phyloP scores from a whole-genome alignment of 2,888 invertebrate genomes.

The Euphydryas editha region DNA sequence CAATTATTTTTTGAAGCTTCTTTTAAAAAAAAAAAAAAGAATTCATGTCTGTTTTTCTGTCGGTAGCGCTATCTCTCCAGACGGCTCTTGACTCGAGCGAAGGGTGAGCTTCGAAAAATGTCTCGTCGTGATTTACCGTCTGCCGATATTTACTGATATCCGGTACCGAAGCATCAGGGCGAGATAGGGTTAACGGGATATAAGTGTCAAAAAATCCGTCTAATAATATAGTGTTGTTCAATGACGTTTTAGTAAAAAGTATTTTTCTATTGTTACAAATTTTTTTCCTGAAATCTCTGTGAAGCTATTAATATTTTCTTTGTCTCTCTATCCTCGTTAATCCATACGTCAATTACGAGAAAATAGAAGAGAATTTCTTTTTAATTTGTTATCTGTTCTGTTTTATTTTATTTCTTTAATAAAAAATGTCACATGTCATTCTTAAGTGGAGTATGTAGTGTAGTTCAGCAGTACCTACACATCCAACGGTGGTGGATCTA shows the following conservation, averaged over 20 bases:
- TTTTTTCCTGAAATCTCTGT: neutral
- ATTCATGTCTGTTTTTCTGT: slow-evolving; percentile 40
- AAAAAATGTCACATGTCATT: too few relatives aligned
- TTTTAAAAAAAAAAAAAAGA: neutral
- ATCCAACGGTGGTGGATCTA: too few relatives aligned
- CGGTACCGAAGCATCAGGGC: slow-evolving; percentile 5
- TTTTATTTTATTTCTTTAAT: too few relatives aligned
- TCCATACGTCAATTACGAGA: too few relatives aligned
- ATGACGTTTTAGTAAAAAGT: neutral
- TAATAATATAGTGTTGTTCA: neutral
- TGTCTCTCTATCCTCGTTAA: too few relatives aligned
- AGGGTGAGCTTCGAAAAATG: slow-evolving; percentile 75
- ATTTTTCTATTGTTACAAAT: neutral
- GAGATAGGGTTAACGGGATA: slow-evolving; percentile 26
- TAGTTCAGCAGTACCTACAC: too few relatives aligned
- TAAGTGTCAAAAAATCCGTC: neutral
- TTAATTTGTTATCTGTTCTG: too few relatives aligned
- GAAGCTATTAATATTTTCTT: too few relatives aligned
- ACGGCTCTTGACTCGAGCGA: slow-evolving; percentile 63
- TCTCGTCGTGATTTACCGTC: slow-evolving; percentile 76
- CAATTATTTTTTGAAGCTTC: neutral
- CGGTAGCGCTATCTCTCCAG: slow-evolving; percentile 75
- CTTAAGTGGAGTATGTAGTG: too few relatives aligned
- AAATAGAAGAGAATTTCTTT: too few relatives aligned
- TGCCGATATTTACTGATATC: slow-evolving; percentile 42